Percentiles rank a stretch among this genome's conserved stretches.
These are phyloP conservation scores for Palythoa grandiflora DNA, from an alignment of 92 coral and sea anemone species.

Conservation along the genomic window DNA sequence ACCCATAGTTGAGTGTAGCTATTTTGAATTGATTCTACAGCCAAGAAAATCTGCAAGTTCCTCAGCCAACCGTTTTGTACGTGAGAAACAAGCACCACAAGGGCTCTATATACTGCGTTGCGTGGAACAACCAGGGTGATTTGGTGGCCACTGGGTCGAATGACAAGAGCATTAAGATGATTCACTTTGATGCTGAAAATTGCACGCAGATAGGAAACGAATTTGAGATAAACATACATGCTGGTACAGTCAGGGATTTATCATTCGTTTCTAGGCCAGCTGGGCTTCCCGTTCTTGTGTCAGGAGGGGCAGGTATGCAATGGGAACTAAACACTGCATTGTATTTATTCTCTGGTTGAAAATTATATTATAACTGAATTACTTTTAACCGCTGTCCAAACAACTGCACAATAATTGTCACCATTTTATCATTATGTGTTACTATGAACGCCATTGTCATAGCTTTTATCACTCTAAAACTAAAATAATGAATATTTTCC, in stretches of 20 bases:
- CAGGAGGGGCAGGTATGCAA: conserved; percentile 96
- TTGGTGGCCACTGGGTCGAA: conserved; percentile 97
- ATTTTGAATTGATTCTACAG: conserved; percentile 32
- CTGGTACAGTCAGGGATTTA: conserved; percentile 93
- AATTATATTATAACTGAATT: too few relatives aligned
- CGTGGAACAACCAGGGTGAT: conserved; percentile 88
- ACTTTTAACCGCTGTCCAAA: too few relatives aligned
- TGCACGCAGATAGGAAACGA: conserved; percentile 84
- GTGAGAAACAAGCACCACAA: conserved; percentile 90
- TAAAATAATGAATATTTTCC: too few relatives aligned
- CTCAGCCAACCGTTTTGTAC: conserved; percentile 88
- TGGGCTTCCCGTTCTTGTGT: conserved; percentile 87
- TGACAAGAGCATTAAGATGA: conserved; percentile 92
- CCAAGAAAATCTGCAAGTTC: conserved; percentile 56
- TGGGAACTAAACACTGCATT: not conserved
- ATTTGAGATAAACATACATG: conserved; percentile 83
- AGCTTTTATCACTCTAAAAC: not conserved
- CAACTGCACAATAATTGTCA: too few relatives aligned
- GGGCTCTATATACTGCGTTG: conserved; percentile 97
- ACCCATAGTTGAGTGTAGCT: not conserved
- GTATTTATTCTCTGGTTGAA: not conserved
- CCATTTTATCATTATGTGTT: not conserved
- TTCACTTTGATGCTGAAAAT: conserved; percentile 83
- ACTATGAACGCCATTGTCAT: not conserved
- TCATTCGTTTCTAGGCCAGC: conserved; percentile 88